Evolutionary conservation across 2,888 invertebrate species (phyloP).

Genomic region (Ochlodes sylvanus): DNA sequence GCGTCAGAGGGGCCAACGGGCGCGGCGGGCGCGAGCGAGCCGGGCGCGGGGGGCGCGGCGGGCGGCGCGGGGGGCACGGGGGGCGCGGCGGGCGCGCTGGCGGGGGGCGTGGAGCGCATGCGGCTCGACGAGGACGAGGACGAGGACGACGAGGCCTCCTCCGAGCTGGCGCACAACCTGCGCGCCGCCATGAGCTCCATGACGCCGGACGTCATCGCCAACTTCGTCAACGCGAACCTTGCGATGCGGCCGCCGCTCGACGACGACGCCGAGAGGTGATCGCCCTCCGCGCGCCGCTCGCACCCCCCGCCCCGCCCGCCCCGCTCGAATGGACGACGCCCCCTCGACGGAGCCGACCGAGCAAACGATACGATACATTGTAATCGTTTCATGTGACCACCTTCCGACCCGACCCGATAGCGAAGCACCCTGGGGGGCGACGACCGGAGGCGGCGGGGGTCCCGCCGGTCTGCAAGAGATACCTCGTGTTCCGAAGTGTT

Average conservation of each 20-base stretch:
- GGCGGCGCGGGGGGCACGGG: conserved; percentile 39
- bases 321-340: background rate
- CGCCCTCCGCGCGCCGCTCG: conserved; percentile 17
- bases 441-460: no score
- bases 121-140: conserved; percentile 47
- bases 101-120: conserved; percentile 31
- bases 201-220: conserved; percentile 60
- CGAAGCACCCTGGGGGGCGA: no score
- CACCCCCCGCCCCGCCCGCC: background rate
- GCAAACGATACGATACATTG: background rate
- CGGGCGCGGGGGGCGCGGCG: conserved; percentile 42
- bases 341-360: background rate
- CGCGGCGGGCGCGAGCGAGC: no score
- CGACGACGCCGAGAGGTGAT: conserved; percentile 40
- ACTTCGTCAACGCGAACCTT: conserved; percentile 49
- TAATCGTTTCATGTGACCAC: background rate
- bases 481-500: no score
- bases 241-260: conserved; percentile 28
- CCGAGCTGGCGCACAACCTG: conserved; percentile 66
- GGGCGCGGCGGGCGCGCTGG: conserved; percentile 31
- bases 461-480: no score
- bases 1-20: no score
- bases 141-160: conserved; percentile 48
- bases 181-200: conserved; percentile 71
- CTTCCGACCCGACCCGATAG: background rate